These are phyloP conservation scores for Electrona antarctica DNA, from an alignment of 2,113 vertebrate species.

Conservation along the genomic window DNA sequence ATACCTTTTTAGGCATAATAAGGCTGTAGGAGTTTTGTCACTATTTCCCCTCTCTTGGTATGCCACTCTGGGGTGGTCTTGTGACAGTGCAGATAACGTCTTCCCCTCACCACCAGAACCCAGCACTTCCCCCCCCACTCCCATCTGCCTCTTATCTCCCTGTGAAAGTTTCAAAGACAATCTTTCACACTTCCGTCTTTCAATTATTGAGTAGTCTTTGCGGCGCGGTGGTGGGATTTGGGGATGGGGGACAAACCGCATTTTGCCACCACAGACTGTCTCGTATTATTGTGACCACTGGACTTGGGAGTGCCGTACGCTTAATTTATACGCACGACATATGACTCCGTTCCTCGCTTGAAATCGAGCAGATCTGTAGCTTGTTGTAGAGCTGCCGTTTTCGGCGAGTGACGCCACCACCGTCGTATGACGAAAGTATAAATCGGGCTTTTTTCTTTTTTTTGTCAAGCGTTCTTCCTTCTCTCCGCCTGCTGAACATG, in stretches of 20 bases:
- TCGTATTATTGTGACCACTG: slow-evolving; percentile 62
- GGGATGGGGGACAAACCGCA: neutral
- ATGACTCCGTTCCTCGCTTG: too few species aligned
- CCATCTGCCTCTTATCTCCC: slow-evolving; percentile 23
- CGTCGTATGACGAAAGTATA: too few species aligned
- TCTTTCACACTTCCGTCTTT: slow-evolving; percentile 13
- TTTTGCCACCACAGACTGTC: neutral
- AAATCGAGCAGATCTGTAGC: too few species aligned
- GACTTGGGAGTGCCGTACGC: slow-evolving; percentile 21
- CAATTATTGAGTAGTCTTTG: slow-evolving; percentile 4
- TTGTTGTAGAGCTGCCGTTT: too few species aligned
- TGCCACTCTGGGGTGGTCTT: slow-evolving; percentile 42
- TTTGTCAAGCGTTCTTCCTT: slow-evolving; percentile 38
- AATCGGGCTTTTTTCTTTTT: too few species aligned
- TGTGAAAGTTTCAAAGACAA: slow-evolving; percentile 30
- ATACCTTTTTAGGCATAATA: too few species aligned
- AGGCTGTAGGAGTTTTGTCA: slow-evolving; percentile 52
- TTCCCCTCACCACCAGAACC: neutral
- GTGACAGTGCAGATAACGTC: slow-evolving; percentile 48
- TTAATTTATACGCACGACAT: too few species aligned
- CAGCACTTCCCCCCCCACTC: slow-evolving; percentile 1
- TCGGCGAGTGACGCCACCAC: too few species aligned
- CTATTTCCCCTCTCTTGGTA: slow-evolving; percentile 48
- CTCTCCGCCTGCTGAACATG: slow-evolving; percentile 41
- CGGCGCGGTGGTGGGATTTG: neutral